A percentile compares a stretch with the other conserved stretches of the same genome.
phyloP scores from a whole-genome alignment of 2,888 invertebrate species.

The Pandemis cinnamomeana region DNA sequence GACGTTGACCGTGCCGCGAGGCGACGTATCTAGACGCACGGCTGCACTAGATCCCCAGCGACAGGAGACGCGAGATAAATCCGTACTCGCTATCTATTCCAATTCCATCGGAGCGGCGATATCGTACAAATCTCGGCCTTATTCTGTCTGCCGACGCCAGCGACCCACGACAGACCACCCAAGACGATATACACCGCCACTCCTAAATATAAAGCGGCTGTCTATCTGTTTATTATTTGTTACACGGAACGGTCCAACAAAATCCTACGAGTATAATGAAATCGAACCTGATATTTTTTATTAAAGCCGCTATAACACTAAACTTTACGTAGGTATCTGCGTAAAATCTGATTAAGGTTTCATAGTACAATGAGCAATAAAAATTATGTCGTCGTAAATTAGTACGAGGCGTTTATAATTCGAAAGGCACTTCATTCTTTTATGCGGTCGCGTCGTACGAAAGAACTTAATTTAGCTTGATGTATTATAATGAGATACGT shows the following conservation, averaged over 20 bases:
- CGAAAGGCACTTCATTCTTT: conserved; percentile 57
- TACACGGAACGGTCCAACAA: conserved; percentile 57
- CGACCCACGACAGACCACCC: conserved; percentile 75
- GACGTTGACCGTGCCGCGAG: conserved; percentile 62
- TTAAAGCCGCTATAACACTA: conserved; percentile 46
- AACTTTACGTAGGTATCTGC: conserved; percentile 41
- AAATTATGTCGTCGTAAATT: conserved; percentile 69
- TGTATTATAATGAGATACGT: conserved; percentile 65
- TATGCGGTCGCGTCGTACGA: conserved; percentile 53
- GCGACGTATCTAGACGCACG: conserved; percentile 73
- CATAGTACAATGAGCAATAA: conserved; percentile 60
- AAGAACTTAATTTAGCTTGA: conserved; percentile 66
- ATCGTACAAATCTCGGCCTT: conserved; percentile 80
- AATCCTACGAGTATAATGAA: conserved; percentile 65
- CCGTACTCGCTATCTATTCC: conserved; percentile 74
- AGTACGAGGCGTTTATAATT: conserved; percentile 57
- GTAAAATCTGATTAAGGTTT: conserved; percentile 65
- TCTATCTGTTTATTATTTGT: conserved; percentile 73
- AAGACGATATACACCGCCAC: conserved; percentile 68
- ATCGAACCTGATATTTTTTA: conserved; percentile 63
- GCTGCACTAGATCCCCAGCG: conserved; percentile 77
- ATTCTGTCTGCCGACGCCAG: conserved; percentile 64
- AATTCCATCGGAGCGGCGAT: conserved; percentile 76
- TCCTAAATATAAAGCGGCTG: conserved; percentile 73
- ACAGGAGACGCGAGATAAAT: conserved; percentile 77